phyloP scores from a whole-genome alignment of 1,140 invertebrate genomes.

The Drosophila suzukii region DNA sequence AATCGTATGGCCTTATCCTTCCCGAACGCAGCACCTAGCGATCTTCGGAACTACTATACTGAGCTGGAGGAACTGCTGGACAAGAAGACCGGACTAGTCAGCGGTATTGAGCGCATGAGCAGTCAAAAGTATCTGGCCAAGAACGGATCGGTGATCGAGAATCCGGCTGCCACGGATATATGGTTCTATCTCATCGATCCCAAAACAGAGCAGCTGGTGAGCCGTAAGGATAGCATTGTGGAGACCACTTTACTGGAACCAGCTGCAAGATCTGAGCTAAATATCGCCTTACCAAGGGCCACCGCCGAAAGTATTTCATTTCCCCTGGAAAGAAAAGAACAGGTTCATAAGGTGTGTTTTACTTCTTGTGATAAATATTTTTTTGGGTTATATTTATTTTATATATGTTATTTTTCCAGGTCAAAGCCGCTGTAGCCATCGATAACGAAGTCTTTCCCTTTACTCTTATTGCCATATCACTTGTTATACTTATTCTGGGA shows the following conservation, averaged over 20 bases:
- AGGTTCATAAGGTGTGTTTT: constrained; percentile 71
- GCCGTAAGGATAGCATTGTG: constrained; percentile 89
- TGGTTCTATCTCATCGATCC: constrained; percentile 95
- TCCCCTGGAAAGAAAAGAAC: constrained; percentile 84
- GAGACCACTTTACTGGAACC: constrained; percentile 86
- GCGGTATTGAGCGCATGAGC: constrained; percentile 91
- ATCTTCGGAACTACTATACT: constrained; percentile 88
- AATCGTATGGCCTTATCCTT: constrained; percentile 92
- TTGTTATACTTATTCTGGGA: constrained; percentile 93
- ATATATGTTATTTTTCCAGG: constrained; percentile 38
- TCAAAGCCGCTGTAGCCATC: constrained; percentile 86
- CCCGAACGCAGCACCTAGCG: constrained; percentile 89
- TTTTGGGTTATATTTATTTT: neutral
- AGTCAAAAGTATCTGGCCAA: constrained; percentile 88
- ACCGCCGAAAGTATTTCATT: constrained; percentile 89
- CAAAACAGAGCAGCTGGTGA: constrained; percentile 89
- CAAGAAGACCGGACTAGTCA: constrained; percentile 89
- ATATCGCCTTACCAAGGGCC: constrained; percentile 87
- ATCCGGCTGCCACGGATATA: constrained; percentile 91
- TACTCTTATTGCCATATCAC: constrained; percentile 93
- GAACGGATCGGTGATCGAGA: constrained; percentile 90
- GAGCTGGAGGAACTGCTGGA: constrained; percentile 89
- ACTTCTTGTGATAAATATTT: too few relatives aligned
- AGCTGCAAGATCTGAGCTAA: constrained; percentile 87
- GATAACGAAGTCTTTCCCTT: constrained; percentile 92